Base-by-base conservation (phyloP, 2,888 invertebrate species). In the Drosophila conformis region DNA sequence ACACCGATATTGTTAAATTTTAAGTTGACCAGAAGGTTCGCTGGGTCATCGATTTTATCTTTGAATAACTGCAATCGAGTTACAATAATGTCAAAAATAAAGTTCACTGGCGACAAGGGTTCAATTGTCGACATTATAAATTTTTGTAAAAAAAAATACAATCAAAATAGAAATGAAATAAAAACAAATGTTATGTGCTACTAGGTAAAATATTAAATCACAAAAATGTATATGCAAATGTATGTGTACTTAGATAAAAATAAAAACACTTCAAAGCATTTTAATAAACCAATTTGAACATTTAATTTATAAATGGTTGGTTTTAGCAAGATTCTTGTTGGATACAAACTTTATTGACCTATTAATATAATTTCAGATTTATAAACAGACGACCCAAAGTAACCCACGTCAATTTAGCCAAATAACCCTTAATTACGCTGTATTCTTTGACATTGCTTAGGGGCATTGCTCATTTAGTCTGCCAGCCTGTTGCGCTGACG, bases 41-140 rank as follows among this genome's bases (percentile, higher is more conserved):
- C 51, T 0, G 78, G 75, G 21, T 91, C 66, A 7, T 75, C 67
- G 11, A 87, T 56, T 2, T 10, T 13, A 7, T 73, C 69, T 8
- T 70, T 69, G 7, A 73, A 66, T 27, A 89, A 31, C 21, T 79
- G 69, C 15, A 91, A 33, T 4, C 82, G 78, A 5, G 87, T 82
- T 5, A 91, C 67, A 21, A 91, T 80, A 7, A 82, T 56, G 52
- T 91, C 91, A 35, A 90, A 78, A 5, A 91, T 66, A 59, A 87
- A 91, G 3, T 62, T 79, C 8, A 13, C 6, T 10, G 0, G n/a
- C 2, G 51, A 15, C 8, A 15, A 1, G 1, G n/a, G 10, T 42
- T 35, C 7, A 38, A 7, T 13, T 27, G 27, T 10, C n/a, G 68
- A 35, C 78, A 78, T 78, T 40, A 10, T 60, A 4, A 18, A n/a